phyloP scores from a whole-genome alignment of 2,888 invertebrate species.

The Apotomis betuletana region DNA sequence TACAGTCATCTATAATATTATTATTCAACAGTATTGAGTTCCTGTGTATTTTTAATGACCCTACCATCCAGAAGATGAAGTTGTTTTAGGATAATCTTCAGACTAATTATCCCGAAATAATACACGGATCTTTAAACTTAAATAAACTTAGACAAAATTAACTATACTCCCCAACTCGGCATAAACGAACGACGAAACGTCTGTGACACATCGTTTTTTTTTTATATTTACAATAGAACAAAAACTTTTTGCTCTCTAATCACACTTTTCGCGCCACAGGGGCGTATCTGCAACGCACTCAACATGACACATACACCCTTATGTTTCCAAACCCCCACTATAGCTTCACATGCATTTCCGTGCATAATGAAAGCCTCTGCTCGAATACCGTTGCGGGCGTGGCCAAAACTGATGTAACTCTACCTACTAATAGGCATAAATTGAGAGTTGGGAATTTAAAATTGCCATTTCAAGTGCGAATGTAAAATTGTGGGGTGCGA shows the following conservation, averaged over 20 bases:
- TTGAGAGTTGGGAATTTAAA: constrained; percentile 27
- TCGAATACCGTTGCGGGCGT: constrained; percentile 49
- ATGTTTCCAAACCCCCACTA: not conserved
- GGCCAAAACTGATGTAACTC: constrained; percentile 53
- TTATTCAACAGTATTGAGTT: too few relatives aligned
- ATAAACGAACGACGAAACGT: too few relatives aligned
- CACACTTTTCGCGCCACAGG: not conserved
- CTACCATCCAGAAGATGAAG: too few relatives aligned
- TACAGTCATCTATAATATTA: too few relatives aligned
- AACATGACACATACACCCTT: not conserved
- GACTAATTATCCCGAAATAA: too few relatives aligned
- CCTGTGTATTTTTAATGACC: too few relatives aligned
- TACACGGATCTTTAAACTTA: too few relatives aligned
- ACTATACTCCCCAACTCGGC: too few relatives aligned
- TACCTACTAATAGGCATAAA: constrained; percentile 54
- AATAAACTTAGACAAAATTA: too few relatives aligned
- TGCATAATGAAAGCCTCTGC: constrained; percentile 43
- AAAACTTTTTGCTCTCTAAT: not conserved
- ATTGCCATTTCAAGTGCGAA: constrained; percentile 9
- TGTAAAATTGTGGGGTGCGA: constrained; percentile 8
- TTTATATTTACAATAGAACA: not conserved
- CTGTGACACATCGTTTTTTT: too few relatives aligned
- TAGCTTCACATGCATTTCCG: constrained; percentile 14
- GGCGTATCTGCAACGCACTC: not conserved
- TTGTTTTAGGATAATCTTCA: too few relatives aligned